These are phyloP conservation scores for Brenthis hecate DNA, from an alignment of 2,888 invertebrate species.

Conservation along the genomic window DNA sequence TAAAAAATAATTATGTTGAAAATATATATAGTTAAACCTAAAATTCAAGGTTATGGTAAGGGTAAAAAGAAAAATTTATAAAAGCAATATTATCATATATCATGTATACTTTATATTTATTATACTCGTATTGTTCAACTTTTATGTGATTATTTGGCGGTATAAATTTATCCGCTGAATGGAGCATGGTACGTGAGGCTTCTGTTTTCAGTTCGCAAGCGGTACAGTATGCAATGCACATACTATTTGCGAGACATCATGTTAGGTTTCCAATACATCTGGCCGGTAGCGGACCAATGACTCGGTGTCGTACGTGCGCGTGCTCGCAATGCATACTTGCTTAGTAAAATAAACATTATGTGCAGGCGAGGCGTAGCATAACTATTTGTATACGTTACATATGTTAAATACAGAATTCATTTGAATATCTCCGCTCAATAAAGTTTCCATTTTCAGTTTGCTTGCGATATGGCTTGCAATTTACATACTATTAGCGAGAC, in stretches of 20 bases:
- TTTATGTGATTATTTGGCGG: neutral
- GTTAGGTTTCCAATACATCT: constrained; percentile 81
- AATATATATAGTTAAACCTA: too few relatives aligned
- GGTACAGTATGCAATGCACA: constrained; percentile 63
- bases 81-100: neutral
- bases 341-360: constrained; percentile 21
- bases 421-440: constrained; percentile 11
- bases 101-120: neutral
- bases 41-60: too few relatives aligned
- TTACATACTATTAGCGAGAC: constrained; percentile 73
- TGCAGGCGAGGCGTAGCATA: constrained; percentile 7
- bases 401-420: constrained; percentile 9
- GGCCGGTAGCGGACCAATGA: constrained; percentile 66
- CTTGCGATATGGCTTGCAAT: constrained; percentile 57
- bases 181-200: constrained; percentile 7
- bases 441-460: constrained; percentile 43
- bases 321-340: constrained; percentile 39
- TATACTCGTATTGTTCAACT: neutral
- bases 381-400: constrained; percentile 11
- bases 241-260: constrained; percentile 78
- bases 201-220: constrained; percentile 44
- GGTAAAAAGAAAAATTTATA: too few relatives aligned
- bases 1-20: too few relatives aligned
- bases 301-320: constrained; percentile 58
- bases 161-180: neutral